phyloP scores from a whole-genome alignment of 2,888 invertebrate genomes.

The Geophilus truncorum region DNA sequence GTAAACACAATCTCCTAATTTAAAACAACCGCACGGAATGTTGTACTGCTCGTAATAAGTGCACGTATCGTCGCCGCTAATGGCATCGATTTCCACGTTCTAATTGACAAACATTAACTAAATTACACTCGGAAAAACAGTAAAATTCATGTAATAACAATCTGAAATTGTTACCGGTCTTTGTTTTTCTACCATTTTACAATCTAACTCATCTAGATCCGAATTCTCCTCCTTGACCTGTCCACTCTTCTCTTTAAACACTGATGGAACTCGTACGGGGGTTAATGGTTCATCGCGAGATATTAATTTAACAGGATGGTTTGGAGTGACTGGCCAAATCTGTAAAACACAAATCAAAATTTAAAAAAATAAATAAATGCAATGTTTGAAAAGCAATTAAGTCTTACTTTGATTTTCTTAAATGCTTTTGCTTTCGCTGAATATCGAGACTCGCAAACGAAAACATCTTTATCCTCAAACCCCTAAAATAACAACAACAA shows the following conservation, averaged over 20 bases:
- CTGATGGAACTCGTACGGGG: conserved; percentile 82
- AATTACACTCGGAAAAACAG: too few relatives aligned
- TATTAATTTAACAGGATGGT: conserved; percentile 61
- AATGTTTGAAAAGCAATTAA: neutral
- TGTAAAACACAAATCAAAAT: conserved; percentile 41
- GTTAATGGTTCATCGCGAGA: conserved; percentile 69
- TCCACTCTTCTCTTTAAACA: conserved; percentile 83
- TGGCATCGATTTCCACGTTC: conserved; percentile 73
- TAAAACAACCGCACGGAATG: conserved; percentile 58
- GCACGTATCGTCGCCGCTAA: conserved; percentile 49
- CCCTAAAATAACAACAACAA: conserved; percentile 50
- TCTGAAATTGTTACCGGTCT: conserved; percentile 62
- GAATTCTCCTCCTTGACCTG: conserved; percentile 74
- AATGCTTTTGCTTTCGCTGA: conserved; percentile 77
- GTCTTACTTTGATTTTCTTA: conserved; percentile 69
- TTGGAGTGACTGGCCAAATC: conserved; percentile 58
- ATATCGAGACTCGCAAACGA: conserved; percentile 94
- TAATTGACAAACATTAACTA: too few relatives aligned
- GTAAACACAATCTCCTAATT: conserved; percentile 84
- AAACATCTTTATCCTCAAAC: conserved; percentile 86
- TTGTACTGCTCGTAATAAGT: conserved; percentile 91
- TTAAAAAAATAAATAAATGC: neutral
- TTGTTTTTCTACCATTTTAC: conserved; percentile 73
- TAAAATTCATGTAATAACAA: neutral
- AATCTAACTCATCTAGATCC: conserved; percentile 71